Evolutionary conservation across 2,113 vertebrate genomes (phyloP).

Genomic region (Pedionomus torquatus): DNA sequence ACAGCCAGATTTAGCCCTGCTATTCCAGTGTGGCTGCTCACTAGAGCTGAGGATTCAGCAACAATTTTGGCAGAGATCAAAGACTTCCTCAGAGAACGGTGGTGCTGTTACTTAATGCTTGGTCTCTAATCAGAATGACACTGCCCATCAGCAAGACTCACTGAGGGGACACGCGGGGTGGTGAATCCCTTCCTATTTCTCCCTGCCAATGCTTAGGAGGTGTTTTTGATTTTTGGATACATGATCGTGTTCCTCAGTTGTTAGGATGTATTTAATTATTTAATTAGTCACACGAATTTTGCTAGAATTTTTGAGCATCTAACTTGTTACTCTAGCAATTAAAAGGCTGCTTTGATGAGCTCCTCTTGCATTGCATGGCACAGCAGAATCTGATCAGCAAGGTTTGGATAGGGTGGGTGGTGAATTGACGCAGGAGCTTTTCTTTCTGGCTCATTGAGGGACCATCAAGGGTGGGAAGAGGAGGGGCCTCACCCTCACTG

Average conservation of each 20-base stretch:
- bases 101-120: not conserved
- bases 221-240: not conserved
- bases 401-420: not conserved
- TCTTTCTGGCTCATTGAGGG: not conserved
- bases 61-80: not conserved
- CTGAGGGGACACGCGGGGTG: not conserved
- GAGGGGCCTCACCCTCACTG: not conserved
- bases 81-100: not conserved
- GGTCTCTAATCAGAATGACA: not conserved
- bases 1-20: not conserved
- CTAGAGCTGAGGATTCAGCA: not conserved
- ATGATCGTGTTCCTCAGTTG: not conserved
- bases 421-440: not conserved
- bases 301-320: not conserved
- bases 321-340: slow-evolving; percentile 5
- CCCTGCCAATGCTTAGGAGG: not conserved
- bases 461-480: not conserved
- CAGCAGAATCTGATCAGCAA: not conserved
- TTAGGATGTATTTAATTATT: slow-evolving; percentile 47
- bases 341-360: slow-evolving; percentile 30
- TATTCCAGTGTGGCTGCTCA: rapidly evolving
- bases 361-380: rapidly evolving
- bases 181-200: not conserved
- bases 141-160: not conserved
- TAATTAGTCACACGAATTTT: slow-evolving; percentile 43